phyloP scores from a whole-genome alignment of 1,140 invertebrate genomes.

The Drosophila sp. region DNA sequence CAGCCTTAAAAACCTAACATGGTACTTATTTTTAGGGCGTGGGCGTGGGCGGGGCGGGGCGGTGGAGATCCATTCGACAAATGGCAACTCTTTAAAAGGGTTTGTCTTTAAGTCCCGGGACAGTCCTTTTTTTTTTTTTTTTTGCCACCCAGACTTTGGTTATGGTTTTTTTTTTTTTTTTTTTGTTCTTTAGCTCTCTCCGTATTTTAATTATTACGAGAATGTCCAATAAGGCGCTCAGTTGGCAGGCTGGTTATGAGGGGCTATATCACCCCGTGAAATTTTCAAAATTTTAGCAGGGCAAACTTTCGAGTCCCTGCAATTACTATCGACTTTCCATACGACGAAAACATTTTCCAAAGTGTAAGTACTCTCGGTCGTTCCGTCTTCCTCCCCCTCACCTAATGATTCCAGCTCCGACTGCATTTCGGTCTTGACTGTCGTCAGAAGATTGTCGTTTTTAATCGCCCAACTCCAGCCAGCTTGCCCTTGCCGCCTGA shows the following conservation, averaged over 20 bases:
- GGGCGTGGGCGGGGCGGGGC: neutral
- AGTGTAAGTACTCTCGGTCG: slow-evolving; percentile 5
- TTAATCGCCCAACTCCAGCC: slow-evolving; percentile 55
- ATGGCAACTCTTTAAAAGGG: slow-evolving; percentile 72
- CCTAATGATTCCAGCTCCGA: neutral
- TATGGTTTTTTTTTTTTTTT: slow-evolving; percentile 3
- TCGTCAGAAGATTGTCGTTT: slow-evolving; percentile 73
- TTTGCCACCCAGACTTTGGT: slow-evolving; percentile 2
- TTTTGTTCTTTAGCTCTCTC: neutral
- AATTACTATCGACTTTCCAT: slow-evolving; percentile 47
- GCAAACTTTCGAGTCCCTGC: slow-evolving; percentile 63
- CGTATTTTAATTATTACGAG: slow-evolving; percentile 63
- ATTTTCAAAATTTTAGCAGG: slow-evolving; percentile 33
- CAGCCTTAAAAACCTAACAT: slow-evolving; percentile 44
- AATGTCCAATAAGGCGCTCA: slow-evolving; percentile 52
- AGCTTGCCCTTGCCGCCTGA: slow-evolving; percentile 4
- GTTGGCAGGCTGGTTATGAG: slow-evolving; percentile 27
- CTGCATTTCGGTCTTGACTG: slow-evolving; percentile 23
- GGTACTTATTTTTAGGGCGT: slow-evolving; percentile 43
- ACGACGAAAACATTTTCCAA: slow-evolving; percentile 21
- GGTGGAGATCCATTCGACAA: slow-evolving; percentile 64
- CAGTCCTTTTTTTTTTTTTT: slow-evolving; percentile 35
- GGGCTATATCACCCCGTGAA: slow-evolving; percentile 22
- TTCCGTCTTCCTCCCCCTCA: neutral
- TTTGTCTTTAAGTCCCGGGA: slow-evolving; percentile 53